Base-by-base conservation (phyloP, 2,888 invertebrate species). In the Mythimna albipuncta region DNA sequence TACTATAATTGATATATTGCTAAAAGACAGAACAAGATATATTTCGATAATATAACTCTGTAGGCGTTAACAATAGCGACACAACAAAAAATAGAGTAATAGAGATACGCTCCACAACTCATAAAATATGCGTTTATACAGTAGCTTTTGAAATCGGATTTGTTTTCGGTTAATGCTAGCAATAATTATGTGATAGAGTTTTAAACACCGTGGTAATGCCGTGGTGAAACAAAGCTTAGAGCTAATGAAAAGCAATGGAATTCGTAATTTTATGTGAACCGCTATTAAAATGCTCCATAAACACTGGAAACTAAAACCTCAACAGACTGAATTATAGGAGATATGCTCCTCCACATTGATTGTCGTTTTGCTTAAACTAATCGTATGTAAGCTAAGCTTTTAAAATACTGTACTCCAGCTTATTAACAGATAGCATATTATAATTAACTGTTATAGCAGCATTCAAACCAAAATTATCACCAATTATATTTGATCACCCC, bases 51-150 rank as follows among this genome's bases (percentile, higher is more conserved):
- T 65, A 69, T 54, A 41, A 64, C 19, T 10, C 57, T 47, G 75
- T 75, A 78, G 75, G 75, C 79, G 69, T 74, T 76, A 75, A 75
- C 64, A 66, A 64, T 73, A 47, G 26, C 10, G 4, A 13, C 32
- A 16, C 58, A 52, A 38, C 21, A 78, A 67, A 81, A 81, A 81
- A 73, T 50, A 69, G 21, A 77, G 64, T 52, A 54, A 10, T 70
- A 65, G 72, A 75, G 62, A 69, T 80, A 77, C 74, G 57, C 47
- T 69, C 16, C 19, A 66, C 50, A 52, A 65, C 54, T 70, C 62
- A 64, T 83, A 61, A 72, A 79, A 66, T 62, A 57, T 75, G 50
- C 9, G 63, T 64, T 57, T 69, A 59, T 59, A 66, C 67, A 10
- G 50, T 71, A 52, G 77, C 65, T 50, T 61, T 67, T 21, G 58